Evolutionary conservation across 35 echinoderm and acorn worm species (phyloP), one percentile per base, ranked within the genome.

Genomic region (Amphiura filiformis): DNA sequence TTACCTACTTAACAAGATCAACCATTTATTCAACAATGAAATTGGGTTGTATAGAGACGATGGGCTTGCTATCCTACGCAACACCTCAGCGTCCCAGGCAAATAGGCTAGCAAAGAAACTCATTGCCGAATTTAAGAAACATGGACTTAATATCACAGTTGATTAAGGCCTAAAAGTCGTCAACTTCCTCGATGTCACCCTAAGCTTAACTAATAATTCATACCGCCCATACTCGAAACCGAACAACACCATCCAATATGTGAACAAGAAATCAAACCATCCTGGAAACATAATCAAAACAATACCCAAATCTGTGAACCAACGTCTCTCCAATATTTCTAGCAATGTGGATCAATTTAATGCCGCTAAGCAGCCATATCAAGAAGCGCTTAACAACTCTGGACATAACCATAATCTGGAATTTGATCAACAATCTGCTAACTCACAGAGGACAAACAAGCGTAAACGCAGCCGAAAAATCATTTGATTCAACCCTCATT

Each of bases 11-110:
- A 23, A 7, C 78, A 37, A 77, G 35, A 41, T 89, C 26, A 39
- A 17, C 18, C 78, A 89, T 28, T 65, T 82, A 15, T 82, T 61
- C 31, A 28, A 65, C 0, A 82, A 82, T 23, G 35, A 82, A 11
- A 65, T 88, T 52, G 87, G 87, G 22, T 65, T 89, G 12, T 81
- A 89, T 52, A 80, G 79, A 42, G 87, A 89, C 42, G 87, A 89
- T 40, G 87, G 86, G 23, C 41, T 89, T 28, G 77, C 87, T 34
- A 70, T 70, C 4, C 61, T 70, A 15, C 61, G 86, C 86, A 79
- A 42, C 44, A n/a, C 13, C 38, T 47, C 37, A 87, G 23, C 1
- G 26, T 22, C 70, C 36, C 78, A 31, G 86, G 2, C 39, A 30
- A 79, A 79, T 79, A 77, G 86, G 79, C 37, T 38, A 23, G 31